phyloP scores from a whole-genome alignment of 2,113 vertebrate species.

The Rhinoptilus africanus region DNA sequence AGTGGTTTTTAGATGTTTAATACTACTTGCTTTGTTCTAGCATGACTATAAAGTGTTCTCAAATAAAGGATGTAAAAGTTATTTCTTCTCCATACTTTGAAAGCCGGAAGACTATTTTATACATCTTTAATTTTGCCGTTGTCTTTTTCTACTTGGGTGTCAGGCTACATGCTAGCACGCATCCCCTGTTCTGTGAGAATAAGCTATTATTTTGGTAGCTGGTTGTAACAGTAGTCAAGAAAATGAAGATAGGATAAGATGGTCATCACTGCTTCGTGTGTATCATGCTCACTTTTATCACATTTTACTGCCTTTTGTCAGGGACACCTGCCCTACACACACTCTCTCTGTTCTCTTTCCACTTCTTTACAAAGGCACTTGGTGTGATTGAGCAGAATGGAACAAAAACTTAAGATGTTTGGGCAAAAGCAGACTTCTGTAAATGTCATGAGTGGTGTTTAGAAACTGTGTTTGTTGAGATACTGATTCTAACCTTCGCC shows the following conservation, averaged over 20 bases:
- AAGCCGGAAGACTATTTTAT: neutral
- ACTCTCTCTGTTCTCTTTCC: neutral
- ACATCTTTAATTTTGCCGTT: neutral
- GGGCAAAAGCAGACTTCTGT: neutral
- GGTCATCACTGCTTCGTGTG: neutral
- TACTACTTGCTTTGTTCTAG: neutral
- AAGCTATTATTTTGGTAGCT: neutral
- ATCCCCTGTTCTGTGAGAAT: neutral
- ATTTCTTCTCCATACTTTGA: neutral
- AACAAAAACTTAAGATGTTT: neutral
- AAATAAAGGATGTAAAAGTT: neutral
- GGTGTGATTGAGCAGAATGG: neutral
- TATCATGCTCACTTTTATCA: neutral
- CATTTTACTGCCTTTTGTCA: neutral
- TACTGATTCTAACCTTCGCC: neutral
- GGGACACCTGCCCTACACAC: neutral
- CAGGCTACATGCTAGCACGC: neutral
- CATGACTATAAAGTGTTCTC: neutral
- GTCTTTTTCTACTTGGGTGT: neutral
- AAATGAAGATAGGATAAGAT: neutral
- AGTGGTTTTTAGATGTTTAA: neutral
- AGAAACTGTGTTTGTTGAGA: neutral
- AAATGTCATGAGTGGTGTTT: neutral
- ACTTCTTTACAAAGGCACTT: neutral
- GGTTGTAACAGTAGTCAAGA: neutral